Evolutionary conservation across 2,888 invertebrate species (phyloP), one percentile per base, ranked within the genome.

Genomic region (Caenorhabditis sinica): DNA sequence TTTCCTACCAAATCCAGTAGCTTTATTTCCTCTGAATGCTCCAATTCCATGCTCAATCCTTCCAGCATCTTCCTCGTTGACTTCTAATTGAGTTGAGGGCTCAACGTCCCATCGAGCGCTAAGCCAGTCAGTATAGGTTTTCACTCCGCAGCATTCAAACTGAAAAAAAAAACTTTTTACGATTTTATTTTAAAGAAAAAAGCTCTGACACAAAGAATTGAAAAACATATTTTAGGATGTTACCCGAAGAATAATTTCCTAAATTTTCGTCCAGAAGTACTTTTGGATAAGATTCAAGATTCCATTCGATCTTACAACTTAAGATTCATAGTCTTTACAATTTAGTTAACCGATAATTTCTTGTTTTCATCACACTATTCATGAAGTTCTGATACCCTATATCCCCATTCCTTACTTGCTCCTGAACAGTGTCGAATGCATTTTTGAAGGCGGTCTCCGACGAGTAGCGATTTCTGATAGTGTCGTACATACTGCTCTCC

Each of bases 111-210:
- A 92, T 17, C 76, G 84, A 3, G 90, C 90, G 43, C 86, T 80
- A 13, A 91, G 87, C 96, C 96, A 96, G 93, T 96, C 96, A 0
- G 93, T 93, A 2, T 96, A 95, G 60, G 95, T 95, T 88, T 95
- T 95, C 2, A 95, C 95, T 28, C 96, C 96, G 93, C 96, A 96
- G 92, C 96, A 96, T 89, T 95, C 93, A 83, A 96, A 94, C 95
- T 95, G 91, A 74, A 72, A 61, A 33, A 60, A 20, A 36, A 33
- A 30, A 9, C 53, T n/a, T n/a, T n/a, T n/a, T n/a, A n/a, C n/a
- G n/a, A n/a, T n/a, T n/a, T n/a, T n/a, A n/a, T n/a, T n/a, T n/a
- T n/a, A n/a, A n/a, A n/a, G n/a, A n/a, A n/a, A n/a, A n/a, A n/a
- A n/a, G n/a, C n/a, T n/a, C n/a, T n/a, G n/a, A n/a, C n/a, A n/a